These are phyloP conservation scores for Oreochromis grahami DNA, from an alignment of 2,797 vertebrate genomes.

Conservation along the genomic window DNA sequence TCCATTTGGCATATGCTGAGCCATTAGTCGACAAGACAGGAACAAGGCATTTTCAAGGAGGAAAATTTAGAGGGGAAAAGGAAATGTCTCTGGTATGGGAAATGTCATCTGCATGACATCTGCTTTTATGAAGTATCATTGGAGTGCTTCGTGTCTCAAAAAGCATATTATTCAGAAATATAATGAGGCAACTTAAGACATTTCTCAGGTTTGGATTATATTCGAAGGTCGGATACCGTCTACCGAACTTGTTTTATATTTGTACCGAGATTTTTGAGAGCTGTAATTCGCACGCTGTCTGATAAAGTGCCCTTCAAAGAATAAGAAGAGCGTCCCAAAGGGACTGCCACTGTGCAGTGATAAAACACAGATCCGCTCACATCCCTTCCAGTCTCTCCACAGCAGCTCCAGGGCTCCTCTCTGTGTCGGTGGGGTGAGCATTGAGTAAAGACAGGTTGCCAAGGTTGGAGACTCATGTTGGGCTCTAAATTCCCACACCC, in stretches of 20 bases:
- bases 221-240: not conserved
- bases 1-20: constrained; percentile 41
- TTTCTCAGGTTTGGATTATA: not conserved
- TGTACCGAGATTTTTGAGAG: not conserved
- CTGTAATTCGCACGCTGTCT: not conserved
- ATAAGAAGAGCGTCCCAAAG: constrained; percentile 23
- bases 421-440: constrained; percentile 41
- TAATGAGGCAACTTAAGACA: not conserved
- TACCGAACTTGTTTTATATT: not conserved
- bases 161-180: not conserved
- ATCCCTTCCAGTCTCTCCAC: constrained; percentile 52
- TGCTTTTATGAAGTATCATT: constrained; percentile 18
- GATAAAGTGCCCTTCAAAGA: constrained; percentile 16
- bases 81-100: constrained; percentile 50
- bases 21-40: constrained; percentile 25
- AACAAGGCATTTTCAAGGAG: constrained; percentile 36
- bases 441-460: constrained; percentile 67
- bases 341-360: constrained; percentile 39
- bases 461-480: constrained; percentile 35
- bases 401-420: constrained; percentile 1
- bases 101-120: constrained; percentile 53
- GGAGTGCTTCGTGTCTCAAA: constrained; percentile 3
- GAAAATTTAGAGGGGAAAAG: constrained; percentile 18
- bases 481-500: constrained; percentile 62
- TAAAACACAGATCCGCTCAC: constrained; percentile 58